phyloP scores from a whole-genome alignment of 30 jellyfish, hydroid and myxozoan species.

The Catostylus mosaicus region DNA sequence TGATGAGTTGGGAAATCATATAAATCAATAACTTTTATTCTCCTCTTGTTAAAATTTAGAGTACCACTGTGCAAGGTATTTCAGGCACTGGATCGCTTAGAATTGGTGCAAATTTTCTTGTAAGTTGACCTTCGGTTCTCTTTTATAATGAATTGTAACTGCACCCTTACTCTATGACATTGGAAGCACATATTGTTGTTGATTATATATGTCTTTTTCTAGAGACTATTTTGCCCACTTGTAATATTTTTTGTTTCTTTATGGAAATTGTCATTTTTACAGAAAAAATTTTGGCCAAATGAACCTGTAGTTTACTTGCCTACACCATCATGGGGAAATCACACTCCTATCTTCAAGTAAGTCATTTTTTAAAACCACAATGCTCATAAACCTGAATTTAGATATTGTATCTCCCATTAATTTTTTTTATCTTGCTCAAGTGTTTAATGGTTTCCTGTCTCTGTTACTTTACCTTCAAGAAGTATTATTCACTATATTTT shows the following conservation, averaged over 20 bases:
- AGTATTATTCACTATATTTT: too few relatives aligned
- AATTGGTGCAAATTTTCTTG: slow-evolving; percentile 90
- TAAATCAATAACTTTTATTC: too few relatives aligned
- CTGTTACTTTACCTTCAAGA: too few relatives aligned
- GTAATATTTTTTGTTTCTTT: background rate
- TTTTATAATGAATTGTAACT: background rate
- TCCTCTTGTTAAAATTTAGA: too few relatives aligned
- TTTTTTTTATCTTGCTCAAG: too few relatives aligned
- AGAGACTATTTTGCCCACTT: background rate
- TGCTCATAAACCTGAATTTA: too few relatives aligned
- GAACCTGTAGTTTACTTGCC: slow-evolving; percentile 73
- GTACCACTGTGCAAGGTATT: slow-evolving; percentile 83
- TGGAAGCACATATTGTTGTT: background rate
- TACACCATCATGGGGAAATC: slow-evolving; percentile 97
- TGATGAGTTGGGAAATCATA: too few relatives aligned
- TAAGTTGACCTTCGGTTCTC: slow-evolving; percentile 11
- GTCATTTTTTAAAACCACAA: slow-evolving; percentile 36
- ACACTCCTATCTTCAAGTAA: slow-evolving; percentile 86
- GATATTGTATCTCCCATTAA: too few relatives aligned
- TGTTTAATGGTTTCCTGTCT: too few relatives aligned
- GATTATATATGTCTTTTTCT: too few relatives aligned
- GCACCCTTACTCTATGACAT: background rate
- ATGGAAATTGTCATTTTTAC: background rate
- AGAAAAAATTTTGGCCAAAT: slow-evolving; percentile 82
- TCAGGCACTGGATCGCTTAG: slow-evolving; percentile 98